Base-by-base conservation (phyloP, 2,797 vertebrate species). In the Sebastiscus albofasciatus region DNA sequence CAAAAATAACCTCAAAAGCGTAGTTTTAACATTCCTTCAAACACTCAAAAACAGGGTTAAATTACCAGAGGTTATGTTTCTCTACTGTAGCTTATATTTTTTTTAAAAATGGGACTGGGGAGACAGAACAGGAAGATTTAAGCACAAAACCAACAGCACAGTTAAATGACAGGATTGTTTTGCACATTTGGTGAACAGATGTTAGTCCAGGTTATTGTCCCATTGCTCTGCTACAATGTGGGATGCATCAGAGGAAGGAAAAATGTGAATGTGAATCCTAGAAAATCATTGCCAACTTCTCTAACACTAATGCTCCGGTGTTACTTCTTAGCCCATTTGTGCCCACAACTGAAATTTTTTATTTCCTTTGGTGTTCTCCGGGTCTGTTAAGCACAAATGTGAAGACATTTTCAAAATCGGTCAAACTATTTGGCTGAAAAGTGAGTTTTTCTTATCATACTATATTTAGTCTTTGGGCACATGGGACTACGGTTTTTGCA, bases 141-240 rank as follows among this genome's bases (percentile, higher is more conserved):
- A 55, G 61, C 52, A 46, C 29, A 54, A 77, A 79, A 69, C 27
- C 77, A 84, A 86, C 24, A 64, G 70, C 22, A 34, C 61, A 49
- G 22, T 34, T 62, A 81, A 73, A 87, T 76, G 69, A 86, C 68
- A 77, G 70, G 71, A 62, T n/a, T 12, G 72, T 68, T 83, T 68
- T 78, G 67, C 80, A 90, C 92, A 94, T 88, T 87, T 92, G 93
- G 89, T 77, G 72, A 86, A 69, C 92, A 95, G 91, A 93, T 95
- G 92, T 91, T 84, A 58, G 69, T 56, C 27, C 62, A 46, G 84
- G 82, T 83, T 79, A 79, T 66, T 67, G 20, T 33, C 24, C 39
- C 36, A 33, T 61, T 29, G 65, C 64, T 67, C 77, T 58, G 72
- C 80, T 74, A 64, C 76, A 75, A 67, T 46, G 65, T 68, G 24